Evolutionary conservation across 2,888 invertebrate species (phyloP).

Genomic region (Chrysina gloriosa): DNA sequence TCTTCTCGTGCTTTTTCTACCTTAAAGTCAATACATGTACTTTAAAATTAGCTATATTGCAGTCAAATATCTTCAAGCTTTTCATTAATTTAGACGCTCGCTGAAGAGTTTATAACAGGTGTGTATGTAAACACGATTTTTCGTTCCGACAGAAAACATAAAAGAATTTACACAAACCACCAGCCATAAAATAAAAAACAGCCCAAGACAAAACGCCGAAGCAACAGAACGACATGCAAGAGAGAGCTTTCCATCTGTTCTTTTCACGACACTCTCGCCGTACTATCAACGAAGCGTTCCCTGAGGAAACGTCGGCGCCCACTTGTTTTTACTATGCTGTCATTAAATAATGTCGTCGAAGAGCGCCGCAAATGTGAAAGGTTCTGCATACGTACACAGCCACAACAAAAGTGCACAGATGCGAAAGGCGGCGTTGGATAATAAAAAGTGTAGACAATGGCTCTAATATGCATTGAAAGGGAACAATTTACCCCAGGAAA

Average conservation of each 20-base stretch:
- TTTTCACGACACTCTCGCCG: constrained; percentile 12
- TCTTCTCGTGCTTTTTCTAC: too few species aligned
- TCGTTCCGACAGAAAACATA: constrained; percentile 10
- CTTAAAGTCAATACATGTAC: too few species aligned
- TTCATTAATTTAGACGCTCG: neutral
- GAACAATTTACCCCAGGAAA: neutral
- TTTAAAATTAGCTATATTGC: too few species aligned
- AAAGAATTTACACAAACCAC: constrained; percentile 1
- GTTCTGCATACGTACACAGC: neutral
- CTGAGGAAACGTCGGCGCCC: constrained; percentile 28
- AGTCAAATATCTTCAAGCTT: too few species aligned
- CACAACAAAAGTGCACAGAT: neutral
- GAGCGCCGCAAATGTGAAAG: neutral
- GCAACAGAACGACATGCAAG: constrained; percentile 29
- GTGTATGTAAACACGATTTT: neutral
- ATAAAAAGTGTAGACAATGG: neutral
- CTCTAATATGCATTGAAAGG: neutral
- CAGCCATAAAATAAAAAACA: constrained; percentile 5
- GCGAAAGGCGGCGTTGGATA: too few species aligned
- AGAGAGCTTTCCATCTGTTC: constrained; percentile 26
- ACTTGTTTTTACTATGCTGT: constrained; percentile 26
- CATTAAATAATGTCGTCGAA: constrained; percentile 26
- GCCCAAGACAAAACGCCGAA: constrained; percentile 7
- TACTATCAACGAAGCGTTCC: constrained; percentile 20
- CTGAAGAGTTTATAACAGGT: neutral